Base-by-base conservation (phyloP, 2,888 invertebrate species). In the Zootermopsis nevadensis region DNA sequence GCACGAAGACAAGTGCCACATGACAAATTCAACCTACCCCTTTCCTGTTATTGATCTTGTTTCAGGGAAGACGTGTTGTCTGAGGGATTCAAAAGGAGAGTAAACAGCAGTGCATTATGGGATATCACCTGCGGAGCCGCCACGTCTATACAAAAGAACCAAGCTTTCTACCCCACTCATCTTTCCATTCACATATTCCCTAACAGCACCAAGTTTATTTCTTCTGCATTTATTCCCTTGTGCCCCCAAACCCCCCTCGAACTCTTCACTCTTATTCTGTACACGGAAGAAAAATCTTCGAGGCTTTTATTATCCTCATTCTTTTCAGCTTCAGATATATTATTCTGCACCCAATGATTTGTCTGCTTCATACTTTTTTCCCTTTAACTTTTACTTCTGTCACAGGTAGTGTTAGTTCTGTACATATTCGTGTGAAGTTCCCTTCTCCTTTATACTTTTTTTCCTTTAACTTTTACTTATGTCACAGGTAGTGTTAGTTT, bases 81-180 rank as follows among this genome's bases (percentile, higher is more conserved):
- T 10, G 27, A 67, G 19, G 7, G 67, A 67, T 67, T 67, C 67
- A 67, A 67, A 67, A 31, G 31, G 10, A 67, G 2, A 31, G 2
- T 2, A 72, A 72, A 72, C 35, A 72, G 72, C 72, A 72, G 72
- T 72, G 33, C 72, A 72, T 72, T 72, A 72, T 35, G 35, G 72
- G 72, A 72, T 72, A 72, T 72, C 72, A 72, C 72, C 72, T 72
- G 72, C 72, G 15, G 72, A 0, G 72, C 72, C 72, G 35, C 72
- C 35, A 35, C 22, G 0, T 35, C 35, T n/a, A 12, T 72, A 72
- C 72, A 72, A 72, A 72, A 72, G 72, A 72, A 15, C 30, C 33
- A 35, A 31, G 12, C 33, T 72, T 31, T 72, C 72, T 27, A n/a
- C 67, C 67, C 30, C 67, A 31, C 67, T 67, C 30, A 27, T 66